These are phyloP conservation scores for Cosmia pyralina DNA, from an alignment of 2,888 invertebrate species.

Conservation along the genomic window DNA sequence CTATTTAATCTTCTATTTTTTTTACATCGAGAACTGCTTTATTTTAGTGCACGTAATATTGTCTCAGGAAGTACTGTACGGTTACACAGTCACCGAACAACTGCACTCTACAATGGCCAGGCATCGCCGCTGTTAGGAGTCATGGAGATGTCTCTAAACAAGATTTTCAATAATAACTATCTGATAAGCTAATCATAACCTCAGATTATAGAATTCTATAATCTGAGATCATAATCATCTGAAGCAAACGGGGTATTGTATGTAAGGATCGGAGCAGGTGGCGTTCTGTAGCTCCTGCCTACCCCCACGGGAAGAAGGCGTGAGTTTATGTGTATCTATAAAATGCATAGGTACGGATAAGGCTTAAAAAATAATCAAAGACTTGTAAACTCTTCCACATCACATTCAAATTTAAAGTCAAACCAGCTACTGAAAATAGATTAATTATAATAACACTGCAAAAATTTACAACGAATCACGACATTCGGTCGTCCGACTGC, in stretches of 20 bases:
- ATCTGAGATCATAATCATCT: no score
- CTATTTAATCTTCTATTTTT: no score
- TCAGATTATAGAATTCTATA: no score
- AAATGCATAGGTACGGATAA: no score
- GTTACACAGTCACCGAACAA: not conserved
- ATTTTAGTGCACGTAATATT: not conserved
- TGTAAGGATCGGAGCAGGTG: no score
- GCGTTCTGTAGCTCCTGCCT: no score
- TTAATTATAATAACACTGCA: not conserved
- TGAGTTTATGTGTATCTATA: no score
- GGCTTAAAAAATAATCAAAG: not conserved
- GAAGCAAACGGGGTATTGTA: no score
- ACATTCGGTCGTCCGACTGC: not conserved
- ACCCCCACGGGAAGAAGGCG: no score
- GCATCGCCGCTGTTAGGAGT: not conserved
- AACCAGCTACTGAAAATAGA: not conserved
- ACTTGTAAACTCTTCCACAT: not conserved
- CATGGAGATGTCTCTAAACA: not conserved
- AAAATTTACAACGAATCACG: not conserved
- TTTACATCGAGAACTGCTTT: no score
- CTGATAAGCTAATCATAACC: no score
- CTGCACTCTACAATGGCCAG: not conserved
- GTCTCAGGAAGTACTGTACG: not conserved
- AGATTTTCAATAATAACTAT: no score
- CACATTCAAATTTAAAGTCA: not conserved